These are phyloP conservation scores for Nesoenas mayeri DNA, from an alignment of 2,113 vertebrate species.

Conservation along the genomic window DNA sequence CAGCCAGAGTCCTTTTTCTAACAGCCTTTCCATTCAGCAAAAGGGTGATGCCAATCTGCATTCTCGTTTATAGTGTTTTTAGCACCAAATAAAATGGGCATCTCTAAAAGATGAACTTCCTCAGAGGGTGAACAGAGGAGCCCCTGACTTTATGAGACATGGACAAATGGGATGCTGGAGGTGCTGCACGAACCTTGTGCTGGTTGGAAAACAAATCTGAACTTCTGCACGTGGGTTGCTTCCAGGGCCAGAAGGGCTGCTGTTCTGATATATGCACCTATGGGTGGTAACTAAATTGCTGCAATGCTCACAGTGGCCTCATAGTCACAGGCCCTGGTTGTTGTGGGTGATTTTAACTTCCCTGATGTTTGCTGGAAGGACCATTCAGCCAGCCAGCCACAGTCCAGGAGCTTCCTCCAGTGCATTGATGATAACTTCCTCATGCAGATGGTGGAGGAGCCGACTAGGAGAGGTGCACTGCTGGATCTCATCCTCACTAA, in stretches of 20 bases:
- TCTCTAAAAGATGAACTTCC: not conserved
- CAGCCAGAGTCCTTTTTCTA: not conserved
- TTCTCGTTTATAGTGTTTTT: too few relatives aligned
- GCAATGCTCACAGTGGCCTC: too few relatives aligned
- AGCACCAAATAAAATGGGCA: not conserved
- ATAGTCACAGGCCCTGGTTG: too few relatives aligned
- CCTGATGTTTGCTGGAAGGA: too few relatives aligned
- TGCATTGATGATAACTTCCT: too few relatives aligned
- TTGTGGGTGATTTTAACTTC: too few relatives aligned
- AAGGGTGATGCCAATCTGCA: rapidly evolving
- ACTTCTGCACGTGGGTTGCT: not conserved
- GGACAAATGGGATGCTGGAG: not conserved
- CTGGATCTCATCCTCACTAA: too few relatives aligned
- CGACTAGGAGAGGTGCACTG: too few relatives aligned
- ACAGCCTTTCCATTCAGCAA: not conserved
- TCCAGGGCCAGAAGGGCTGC: too few relatives aligned
- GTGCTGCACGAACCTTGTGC: not conserved
- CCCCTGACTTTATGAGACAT: not conserved
- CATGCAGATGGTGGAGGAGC: too few relatives aligned
- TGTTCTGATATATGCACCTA: rapidly evolving
- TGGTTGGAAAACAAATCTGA: not conserved
- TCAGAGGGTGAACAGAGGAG: not conserved
- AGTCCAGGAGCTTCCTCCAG: too few relatives aligned
- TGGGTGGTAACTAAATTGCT: not conserved
- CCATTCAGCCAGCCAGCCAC: too few relatives aligned